Conservation (phyloP, 2,113 vertebrate species). For the Pionites leucogaster region DNA sequence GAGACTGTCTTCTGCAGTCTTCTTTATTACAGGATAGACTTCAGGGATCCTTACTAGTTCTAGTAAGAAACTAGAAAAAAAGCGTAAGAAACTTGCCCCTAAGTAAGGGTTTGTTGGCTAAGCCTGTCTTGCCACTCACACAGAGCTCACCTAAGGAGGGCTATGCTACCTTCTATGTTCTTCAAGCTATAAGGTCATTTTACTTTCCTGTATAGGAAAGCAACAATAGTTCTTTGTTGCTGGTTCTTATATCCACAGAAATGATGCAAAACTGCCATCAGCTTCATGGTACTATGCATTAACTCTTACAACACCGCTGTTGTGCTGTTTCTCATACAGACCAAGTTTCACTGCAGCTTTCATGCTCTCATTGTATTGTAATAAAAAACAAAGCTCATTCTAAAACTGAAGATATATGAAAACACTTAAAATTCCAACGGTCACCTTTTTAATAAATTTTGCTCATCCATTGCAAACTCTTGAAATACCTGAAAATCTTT, state of each 20-base stretch:
- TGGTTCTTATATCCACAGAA: background rate
- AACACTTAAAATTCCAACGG: background rate
- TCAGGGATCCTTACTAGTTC: background rate
- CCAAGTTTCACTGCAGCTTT: background rate
- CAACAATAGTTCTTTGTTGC: background rate
- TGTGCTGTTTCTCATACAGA: background rate
- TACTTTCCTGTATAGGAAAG: background rate
- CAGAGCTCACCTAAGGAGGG: background rate
- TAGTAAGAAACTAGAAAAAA: background rate
- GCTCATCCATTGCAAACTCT: background rate
- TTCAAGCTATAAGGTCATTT: background rate
- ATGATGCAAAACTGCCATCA: background rate
- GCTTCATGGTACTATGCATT: background rate
- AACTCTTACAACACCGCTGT: background rate
- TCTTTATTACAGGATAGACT: background rate
- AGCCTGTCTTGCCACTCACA: background rate
- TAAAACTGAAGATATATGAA: background rate
- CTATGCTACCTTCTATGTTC: background rate
- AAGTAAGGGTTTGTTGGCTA: background rate
- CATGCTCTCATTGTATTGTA: background rate
- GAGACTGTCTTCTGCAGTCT: background rate
- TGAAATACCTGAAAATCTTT: background rate
- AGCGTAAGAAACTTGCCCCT: background rate
- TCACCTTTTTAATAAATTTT: background rate
- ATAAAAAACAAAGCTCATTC: background rate